phyloP scores from a whole-genome alignment of 2,888 invertebrate species.

The Pedicia rivosa region DNA sequence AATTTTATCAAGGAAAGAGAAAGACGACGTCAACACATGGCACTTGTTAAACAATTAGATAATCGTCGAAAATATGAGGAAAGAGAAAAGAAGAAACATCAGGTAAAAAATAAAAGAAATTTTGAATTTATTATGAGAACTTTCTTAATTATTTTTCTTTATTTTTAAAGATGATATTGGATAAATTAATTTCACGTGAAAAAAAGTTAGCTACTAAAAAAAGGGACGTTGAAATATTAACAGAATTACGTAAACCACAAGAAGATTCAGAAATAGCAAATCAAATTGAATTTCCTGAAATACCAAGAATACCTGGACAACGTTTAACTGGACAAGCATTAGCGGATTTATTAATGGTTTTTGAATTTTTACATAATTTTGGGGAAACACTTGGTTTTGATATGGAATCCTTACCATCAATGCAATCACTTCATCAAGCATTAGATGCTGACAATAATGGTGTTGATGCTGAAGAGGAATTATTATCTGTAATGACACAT shows the following conservation, averaged over 20 bases:
- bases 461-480: constrained; percentile 69
- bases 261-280: constrained; percentile 80
- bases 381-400: constrained; percentile 89
- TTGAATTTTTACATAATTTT: constrained; percentile 93
- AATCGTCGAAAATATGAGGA: constrained; percentile 76
- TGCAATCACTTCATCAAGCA: constrained; percentile 76
- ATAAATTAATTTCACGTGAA: constrained; percentile 71
- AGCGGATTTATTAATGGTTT: constrained; percentile 85
- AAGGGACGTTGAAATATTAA: constrained; percentile 51
- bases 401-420: constrained; percentile 69
- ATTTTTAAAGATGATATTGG: constrained; percentile 62
- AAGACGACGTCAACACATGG: constrained; percentile 76
- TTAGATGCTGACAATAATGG: too few relatives aligned
- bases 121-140: background rate
- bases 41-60: constrained; percentile 75
- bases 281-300: constrained; percentile 50
- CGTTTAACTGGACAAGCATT: constrained; percentile 77
- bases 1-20: constrained; percentile 86
- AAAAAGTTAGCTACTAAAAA: constrained; percentile 58
- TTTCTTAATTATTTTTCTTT: background rate
- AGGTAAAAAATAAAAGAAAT: constrained; percentile 10
- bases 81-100: constrained; percentile 47
- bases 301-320: constrained; percentile 63
- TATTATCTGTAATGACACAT: constrained; percentile 77
- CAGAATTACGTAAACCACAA: constrained; percentile 66